These are phyloP conservation scores for Megaceryle alcyon DNA, from an alignment of 2,797 vertebrate species.

Conservation along the genomic window DNA sequence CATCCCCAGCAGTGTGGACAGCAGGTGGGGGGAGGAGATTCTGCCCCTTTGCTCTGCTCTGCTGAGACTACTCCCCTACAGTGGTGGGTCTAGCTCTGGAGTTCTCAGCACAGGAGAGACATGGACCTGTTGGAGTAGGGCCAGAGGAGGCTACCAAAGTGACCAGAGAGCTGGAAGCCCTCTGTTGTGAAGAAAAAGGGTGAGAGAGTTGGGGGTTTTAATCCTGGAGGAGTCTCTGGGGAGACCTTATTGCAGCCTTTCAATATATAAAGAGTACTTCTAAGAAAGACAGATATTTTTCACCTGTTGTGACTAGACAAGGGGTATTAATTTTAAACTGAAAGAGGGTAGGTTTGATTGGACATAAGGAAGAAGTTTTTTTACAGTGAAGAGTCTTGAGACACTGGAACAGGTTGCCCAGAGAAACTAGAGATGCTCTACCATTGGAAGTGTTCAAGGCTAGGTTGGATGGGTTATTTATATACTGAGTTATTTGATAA, in stretches of 20 bases:
- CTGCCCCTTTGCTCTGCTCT: rapidly evolving
- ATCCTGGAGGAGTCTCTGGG: background rate
- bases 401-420: background rate
- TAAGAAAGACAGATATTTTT: background rate
- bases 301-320: background rate
- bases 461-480: background rate
- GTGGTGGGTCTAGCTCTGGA: background rate
- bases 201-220: background rate
- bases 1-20: background rate
- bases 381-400: background rate
- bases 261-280: no score
- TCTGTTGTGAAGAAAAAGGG: background rate
- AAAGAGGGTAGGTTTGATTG: background rate
- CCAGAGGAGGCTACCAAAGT: no score
- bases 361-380: background rate
- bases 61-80: background rate
- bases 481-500: background rate
- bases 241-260: background rate
- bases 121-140: background rate
- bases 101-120: background rate
- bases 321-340: background rate
- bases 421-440: background rate
- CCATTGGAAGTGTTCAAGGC: background rate
- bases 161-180: background rate
- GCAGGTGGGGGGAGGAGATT: background rate